phyloP scores from a whole-genome alignment of 2,888 invertebrate genomes.

The Galerucella pusilla region DNA sequence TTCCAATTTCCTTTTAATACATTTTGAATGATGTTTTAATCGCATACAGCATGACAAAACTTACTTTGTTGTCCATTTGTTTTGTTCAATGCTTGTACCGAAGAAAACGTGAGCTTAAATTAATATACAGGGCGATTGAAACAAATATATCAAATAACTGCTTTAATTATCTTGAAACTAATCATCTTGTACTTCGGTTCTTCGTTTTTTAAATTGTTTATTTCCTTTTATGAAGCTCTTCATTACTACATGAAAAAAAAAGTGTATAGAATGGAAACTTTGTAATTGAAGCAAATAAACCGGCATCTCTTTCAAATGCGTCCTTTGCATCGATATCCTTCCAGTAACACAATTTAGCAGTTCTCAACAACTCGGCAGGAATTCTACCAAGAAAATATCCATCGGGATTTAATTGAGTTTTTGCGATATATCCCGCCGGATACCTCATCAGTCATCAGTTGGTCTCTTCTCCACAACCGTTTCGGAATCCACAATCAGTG shows the following conservation, averaged over 20 bases:
- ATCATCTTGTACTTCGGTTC: too few relatives aligned
- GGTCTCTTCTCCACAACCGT: conserved; percentile 52
- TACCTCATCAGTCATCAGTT: conserved; percentile 57
- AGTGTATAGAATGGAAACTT: not conserved
- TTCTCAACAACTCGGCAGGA: conserved; percentile 17
- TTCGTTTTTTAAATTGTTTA: too few relatives aligned
- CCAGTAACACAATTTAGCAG: conserved; percentile 25
- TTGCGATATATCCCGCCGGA: conserved; percentile 56
- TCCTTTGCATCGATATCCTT: not conserved
- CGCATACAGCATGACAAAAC: conserved; percentile 18
- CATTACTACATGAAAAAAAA: too few relatives aligned
- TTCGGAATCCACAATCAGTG: conserved; percentile 52
- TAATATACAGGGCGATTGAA: not conserved
- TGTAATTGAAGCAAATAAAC: not conserved
- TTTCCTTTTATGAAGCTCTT: too few relatives aligned
- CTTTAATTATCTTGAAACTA: too few relatives aligned
- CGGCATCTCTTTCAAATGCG: not conserved
- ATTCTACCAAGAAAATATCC: conserved; percentile 36
- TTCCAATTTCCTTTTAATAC: conserved; percentile 18
- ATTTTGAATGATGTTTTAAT: conserved; percentile 25
- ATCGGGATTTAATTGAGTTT: conserved; percentile 57
- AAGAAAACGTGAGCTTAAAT: not conserved
- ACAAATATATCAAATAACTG: too few relatives aligned
- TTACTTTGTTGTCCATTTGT: not conserved
- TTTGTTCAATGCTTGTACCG: not conserved